Evolutionary conservation across 2,113 vertebrate genomes (phyloP), one percentile per base, ranked within the genome.

Genomic region (Cyphomyrus plagiostoma): DNA sequence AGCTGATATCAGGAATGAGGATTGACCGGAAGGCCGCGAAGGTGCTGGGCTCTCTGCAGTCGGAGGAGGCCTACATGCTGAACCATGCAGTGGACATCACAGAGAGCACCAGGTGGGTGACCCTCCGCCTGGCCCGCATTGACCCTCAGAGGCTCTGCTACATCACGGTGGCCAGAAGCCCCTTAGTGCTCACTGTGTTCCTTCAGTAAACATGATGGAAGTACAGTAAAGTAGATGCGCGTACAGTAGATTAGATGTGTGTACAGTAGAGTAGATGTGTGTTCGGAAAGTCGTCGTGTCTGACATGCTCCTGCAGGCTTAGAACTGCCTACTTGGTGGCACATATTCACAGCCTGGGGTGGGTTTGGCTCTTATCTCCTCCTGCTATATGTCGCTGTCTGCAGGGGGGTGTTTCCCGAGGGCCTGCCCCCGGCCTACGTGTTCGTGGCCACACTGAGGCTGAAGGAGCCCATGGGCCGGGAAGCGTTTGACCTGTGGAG

Each of bases 361-460:
- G 11, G 26, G 26, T 48, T 17, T 50, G 35, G 9, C 80, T 89
- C 17, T 23, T 56, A 50, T 56, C 23, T 52, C 11, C 84, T 46
- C 8, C 66, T 56, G 42, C 70, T 49, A 23, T 56, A 2, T 46
- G 49, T 58, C 89, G 10, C 80, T 50, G 6, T 62, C 82, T 90
- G 45, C 90, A 95, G 94, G 82, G 89, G 92, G 11, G 92, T 95
- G 89, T 95, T 95, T 89, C 94, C 94, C 13, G 93, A 95, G 90
- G 94, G 94, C 9, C 92, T 95, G 5, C 94, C 94, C 52, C 94
- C 94, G 7, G 92, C 94, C 1, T 95, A 94, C 56, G 94, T 95
- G 56, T 93, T 95, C 90, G 94, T 95, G 90, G 90, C 94, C 88
- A 95, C 94, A 0, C 77, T 95, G 50, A 93, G 93, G 26, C 53